phyloP scores from a whole-genome alignment of 2,888 invertebrate genomes.

The Flexamia atlantica region DNA sequence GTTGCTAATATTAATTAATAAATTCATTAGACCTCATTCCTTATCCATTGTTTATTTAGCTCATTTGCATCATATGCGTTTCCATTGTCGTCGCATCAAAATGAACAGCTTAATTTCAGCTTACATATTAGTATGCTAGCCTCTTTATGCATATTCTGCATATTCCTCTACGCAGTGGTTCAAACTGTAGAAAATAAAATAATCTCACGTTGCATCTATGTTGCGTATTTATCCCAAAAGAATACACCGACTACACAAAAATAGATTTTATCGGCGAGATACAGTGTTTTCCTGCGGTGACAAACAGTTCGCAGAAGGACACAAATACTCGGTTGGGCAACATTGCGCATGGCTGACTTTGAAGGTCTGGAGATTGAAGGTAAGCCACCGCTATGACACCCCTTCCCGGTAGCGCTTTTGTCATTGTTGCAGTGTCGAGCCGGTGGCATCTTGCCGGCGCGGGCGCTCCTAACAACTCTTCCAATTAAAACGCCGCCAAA shows the following conservation, averaged over 20 bases:
- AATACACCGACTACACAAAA: neutral
- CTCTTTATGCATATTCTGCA: too few relatives aligned
- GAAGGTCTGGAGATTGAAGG: too few relatives aligned
- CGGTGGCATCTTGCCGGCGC: neutral
- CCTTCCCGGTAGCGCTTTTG: constrained; percentile 23
- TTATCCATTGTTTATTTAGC: too few relatives aligned
- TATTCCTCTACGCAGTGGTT: too few relatives aligned
- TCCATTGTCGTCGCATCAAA: too few relatives aligned
- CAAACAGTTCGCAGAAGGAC: constrained; percentile 18
- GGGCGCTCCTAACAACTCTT: neutral
- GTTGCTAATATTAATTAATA: too few relatives aligned
- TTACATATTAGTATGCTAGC: too few relatives aligned
- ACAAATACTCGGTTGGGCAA: constrained; percentile 17
- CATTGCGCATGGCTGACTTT: neutral
- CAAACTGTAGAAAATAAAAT: too few relatives aligned
- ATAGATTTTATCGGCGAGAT: neutral
- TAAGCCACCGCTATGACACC: neutral
- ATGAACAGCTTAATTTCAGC: too few relatives aligned
- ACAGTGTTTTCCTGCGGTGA: neutral
- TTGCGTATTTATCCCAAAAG: neutral
- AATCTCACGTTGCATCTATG: too few relatives aligned
- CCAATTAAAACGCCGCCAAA: constrained; percentile 14
- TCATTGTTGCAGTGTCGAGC: neutral
- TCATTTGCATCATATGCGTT: too few relatives aligned
- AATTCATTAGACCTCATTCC: too few relatives aligned